Percentiles rank a stretch among this genome's conserved stretches.
phyloP scores from a whole-genome alignment of 2,888 invertebrate genomes.

The Hyppa rectilinea region DNA sequence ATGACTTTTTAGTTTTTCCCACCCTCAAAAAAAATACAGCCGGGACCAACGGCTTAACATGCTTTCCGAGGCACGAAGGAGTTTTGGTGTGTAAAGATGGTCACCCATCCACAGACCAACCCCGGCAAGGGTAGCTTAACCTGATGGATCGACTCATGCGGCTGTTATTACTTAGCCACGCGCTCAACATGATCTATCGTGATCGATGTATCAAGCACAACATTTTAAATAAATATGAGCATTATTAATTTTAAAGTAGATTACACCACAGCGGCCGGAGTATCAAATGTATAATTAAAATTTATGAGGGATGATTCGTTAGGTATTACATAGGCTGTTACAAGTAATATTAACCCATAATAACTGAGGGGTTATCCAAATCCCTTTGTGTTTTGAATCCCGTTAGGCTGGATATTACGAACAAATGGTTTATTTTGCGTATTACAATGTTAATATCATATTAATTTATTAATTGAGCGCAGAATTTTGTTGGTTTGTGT shows the following conservation, averaged over 20 bases:
- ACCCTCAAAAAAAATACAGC: no score
- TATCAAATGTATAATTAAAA: slow-evolving; percentile 86
- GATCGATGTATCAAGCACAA: slow-evolving; percentile 53
- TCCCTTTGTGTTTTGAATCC: slow-evolving; percentile 75
- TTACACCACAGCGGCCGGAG: slow-evolving; percentile 68
- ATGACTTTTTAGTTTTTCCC: no score
- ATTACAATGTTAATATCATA: slow-evolving; percentile 59
- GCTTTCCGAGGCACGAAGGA: no score
- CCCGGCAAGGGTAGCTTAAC: no score
- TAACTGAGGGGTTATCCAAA: slow-evolving; percentile 75
- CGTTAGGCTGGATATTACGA: slow-evolving; percentile 62
- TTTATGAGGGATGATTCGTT: slow-evolving; percentile 81
- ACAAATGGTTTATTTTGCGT: slow-evolving; percentile 63
- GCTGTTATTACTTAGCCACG: no score
- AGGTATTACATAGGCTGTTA: slow-evolving; percentile 74
- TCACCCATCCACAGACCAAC: no score
- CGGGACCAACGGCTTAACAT: no score
- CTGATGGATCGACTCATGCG: no score
- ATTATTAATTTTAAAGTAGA: slow-evolving; percentile 74
- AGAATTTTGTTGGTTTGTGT: slow-evolving; percentile 36
- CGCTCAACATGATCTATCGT: slow-evolving; percentile 25
- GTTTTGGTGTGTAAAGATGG: no score
- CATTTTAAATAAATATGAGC: slow-evolving; percentile 68
- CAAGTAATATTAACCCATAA: slow-evolving; percentile 79
- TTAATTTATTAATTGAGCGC: slow-evolving; percentile 64